A percentile compares a stretch with the other conserved stretches of the same genome.
These are phyloP conservation scores for Aporophyla lueneburgensis DNA, from an alignment of 2,888 invertebrate species.

Conservation along the genomic window DNA sequence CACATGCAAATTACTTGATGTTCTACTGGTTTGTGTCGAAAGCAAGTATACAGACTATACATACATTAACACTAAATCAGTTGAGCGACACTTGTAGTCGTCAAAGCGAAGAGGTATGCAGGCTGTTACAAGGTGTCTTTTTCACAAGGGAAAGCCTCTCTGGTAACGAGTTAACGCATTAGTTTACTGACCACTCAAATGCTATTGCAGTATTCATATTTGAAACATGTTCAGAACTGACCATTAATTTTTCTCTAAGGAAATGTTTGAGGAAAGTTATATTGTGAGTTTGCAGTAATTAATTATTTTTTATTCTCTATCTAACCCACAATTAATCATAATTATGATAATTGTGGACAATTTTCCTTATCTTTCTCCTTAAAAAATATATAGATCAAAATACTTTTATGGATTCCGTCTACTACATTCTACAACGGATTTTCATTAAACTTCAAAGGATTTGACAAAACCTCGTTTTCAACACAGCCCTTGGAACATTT, in stretches of 20 bases:
- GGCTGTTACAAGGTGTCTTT: neutral
- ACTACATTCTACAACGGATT: neutral
- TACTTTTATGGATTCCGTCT: neutral
- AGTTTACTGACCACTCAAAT: neutral
- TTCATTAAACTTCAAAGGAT: conserved; percentile 15
- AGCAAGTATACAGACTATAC: neutral
- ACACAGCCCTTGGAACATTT: conserved; percentile 11
- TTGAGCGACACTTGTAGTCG: neutral
- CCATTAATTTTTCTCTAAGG: neutral
- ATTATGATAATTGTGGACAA: conserved; percentile 11
- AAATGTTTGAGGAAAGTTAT: conserved; percentile 9
- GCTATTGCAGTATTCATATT: too few relatives aligned
- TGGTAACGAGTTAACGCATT: neutral
- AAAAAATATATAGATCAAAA: neutral
- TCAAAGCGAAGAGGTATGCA: conserved; percentile 4
- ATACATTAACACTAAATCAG: neutral
- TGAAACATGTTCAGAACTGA: neutral
- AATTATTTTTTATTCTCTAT: conserved; percentile 8
- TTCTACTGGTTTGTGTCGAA: neutral
- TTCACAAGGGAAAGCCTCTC: neutral
- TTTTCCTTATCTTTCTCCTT: neutral
- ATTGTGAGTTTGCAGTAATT: neutral
- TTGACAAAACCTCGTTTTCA: conserved; percentile 3
- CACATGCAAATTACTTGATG: neutral
- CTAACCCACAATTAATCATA: neutral